These are phyloP conservation scores for Rhinogobio ventralis DNA, from an alignment of 2,797 vertebrate genomes.

Conservation along the genomic window DNA sequence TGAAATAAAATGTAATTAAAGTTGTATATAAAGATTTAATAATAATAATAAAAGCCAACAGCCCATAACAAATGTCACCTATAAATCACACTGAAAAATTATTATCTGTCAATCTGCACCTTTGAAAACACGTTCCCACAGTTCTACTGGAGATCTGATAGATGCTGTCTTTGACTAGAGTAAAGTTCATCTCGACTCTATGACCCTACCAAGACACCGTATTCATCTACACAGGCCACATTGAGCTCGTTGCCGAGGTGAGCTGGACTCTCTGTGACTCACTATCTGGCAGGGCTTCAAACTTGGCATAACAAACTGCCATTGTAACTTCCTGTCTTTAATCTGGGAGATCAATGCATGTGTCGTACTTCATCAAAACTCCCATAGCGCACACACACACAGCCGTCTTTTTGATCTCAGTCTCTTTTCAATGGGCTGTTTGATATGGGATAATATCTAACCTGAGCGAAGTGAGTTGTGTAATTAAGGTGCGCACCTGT, in stretches of 20 bases:
- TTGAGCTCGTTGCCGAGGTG: conserved; percentile 67
- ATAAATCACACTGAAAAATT: no score
- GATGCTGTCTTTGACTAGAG: conserved; percentile 42
- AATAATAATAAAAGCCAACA: neutral
- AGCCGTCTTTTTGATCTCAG: conserved; percentile 61
- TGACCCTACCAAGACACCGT: conserved; percentile 20
- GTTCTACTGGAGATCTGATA: neutral
- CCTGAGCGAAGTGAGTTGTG: conserved; percentile 62
- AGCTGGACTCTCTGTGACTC: conserved; percentile 61
- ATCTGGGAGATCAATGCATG: conserved; percentile 68
- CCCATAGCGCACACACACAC: conserved; percentile 4
- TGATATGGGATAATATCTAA: conserved; percentile 66
- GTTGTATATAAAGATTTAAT: neutral
- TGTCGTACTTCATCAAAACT: conserved; percentile 64
- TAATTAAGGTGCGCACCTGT: conserved; percentile 74
- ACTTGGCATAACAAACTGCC: conserved; percentile 59
- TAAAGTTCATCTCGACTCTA: conserved; percentile 28
- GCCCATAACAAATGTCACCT: neutral
- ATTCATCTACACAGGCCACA: conserved; percentile 17
- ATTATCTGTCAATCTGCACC: neutral
- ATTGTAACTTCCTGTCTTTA: conserved; percentile 68
- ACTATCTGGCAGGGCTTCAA: conserved; percentile 49
- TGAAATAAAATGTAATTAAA: neutral
- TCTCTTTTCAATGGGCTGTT: conserved; percentile 63
- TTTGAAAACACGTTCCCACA: neutral